phyloP scores from a whole-genome alignment of 2,113 vertebrate genomes.

The Sylvicapra grimmia region DNA sequence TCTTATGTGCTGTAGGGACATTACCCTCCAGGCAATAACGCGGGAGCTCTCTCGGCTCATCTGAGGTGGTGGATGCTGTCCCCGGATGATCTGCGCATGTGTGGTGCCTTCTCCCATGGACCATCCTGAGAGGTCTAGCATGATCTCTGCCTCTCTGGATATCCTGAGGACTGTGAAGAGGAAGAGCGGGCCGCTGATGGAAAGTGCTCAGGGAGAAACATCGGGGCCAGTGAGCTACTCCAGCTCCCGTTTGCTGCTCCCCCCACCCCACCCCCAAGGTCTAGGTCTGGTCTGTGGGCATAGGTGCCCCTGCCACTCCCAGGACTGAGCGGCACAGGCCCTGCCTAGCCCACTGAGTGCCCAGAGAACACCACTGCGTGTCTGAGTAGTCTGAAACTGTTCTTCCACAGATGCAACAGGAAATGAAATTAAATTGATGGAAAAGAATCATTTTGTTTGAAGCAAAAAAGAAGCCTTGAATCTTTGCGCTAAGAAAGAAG shows the following conservation, averaged over 20 bases:
- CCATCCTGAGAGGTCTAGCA: not conserved
- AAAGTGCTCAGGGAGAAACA: not conserved
- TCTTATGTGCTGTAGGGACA: rapidly evolving
- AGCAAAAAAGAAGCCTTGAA: not conserved
- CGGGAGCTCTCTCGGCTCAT: rapidly evolving
- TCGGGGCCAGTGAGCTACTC: too few relatives aligned
- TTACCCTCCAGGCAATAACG: rapidly evolving
- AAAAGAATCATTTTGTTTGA: not conserved
- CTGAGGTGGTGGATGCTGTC: rapidly evolving
- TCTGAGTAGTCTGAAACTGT: not conserved
- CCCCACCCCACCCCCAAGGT: not conserved
- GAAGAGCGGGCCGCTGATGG: not conserved
- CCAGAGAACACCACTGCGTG: not conserved
- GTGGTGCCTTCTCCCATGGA: rapidly evolving
- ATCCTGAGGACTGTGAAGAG: not conserved
- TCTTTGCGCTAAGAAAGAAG: not conserved
- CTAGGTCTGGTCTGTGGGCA: not conserved
- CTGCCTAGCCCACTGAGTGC: not conserved
- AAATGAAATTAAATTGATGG: not conserved
- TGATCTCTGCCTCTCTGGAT: not conserved
- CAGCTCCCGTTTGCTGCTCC: not conserved
- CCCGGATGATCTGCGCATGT: not conserved
- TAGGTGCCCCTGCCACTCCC: not conserved
- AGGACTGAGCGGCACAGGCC: not conserved
- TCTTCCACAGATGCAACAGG: not conserved